Percentiles rank a stretch among this genome's conserved stretches.
These are phyloP conservation scores for Drosophila kepulauana DNA, from an alignment of 1,140 invertebrate species.

Conservation along the genomic window DNA sequence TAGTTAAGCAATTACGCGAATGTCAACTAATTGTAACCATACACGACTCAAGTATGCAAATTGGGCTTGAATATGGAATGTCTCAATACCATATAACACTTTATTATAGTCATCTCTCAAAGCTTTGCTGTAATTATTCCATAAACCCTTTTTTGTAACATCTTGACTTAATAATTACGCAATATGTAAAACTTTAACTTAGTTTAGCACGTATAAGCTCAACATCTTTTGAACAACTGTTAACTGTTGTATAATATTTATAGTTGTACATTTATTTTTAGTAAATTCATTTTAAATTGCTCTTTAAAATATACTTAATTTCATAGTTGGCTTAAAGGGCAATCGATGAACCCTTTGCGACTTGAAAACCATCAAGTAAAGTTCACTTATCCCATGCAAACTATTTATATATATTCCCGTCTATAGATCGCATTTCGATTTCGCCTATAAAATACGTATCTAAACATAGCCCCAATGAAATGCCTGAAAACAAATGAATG, in stretches of 20 bases:
- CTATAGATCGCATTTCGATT: slow-evolving; percentile 27
- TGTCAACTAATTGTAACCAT: background rate
- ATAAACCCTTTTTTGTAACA: background rate
- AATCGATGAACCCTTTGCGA: background rate
- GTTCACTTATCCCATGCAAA: background rate
- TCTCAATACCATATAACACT: background rate
- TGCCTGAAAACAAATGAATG: slow-evolving; percentile 39
- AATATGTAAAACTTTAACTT: too few species aligned
- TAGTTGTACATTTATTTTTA: too few species aligned
- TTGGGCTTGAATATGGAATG: background rate
- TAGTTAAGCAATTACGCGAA: background rate
- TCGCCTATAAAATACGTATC: slow-evolving; percentile 23
- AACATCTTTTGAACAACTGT: too few species aligned
- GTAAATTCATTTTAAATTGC: too few species aligned
- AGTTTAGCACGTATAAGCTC: too few species aligned
- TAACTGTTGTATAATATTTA: too few species aligned
- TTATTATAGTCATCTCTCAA: background rate
- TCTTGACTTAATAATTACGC: background rate
- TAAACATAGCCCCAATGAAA: slow-evolving; percentile 40
- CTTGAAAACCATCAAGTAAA: background rate
- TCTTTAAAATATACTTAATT: background rate
- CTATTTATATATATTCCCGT: slow-evolving; percentile 29
- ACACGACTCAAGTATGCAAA: background rate
- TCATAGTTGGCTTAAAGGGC: background rate
- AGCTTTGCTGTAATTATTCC: background rate